Base-by-base conservation (phyloP, 2,888 invertebrate species). In the Antheraea assamensis region DNA sequence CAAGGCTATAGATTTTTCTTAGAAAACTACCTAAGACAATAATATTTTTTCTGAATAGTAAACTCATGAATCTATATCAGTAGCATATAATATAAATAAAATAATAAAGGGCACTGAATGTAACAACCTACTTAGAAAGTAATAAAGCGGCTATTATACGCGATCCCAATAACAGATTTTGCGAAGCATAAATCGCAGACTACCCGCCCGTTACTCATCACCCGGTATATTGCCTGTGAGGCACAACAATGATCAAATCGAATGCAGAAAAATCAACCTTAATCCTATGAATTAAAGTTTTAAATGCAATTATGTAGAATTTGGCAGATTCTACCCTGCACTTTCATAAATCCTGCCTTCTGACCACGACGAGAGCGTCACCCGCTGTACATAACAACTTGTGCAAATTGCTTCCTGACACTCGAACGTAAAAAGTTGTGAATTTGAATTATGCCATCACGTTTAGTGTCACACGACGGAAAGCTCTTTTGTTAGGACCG, bases 81-180 rank as follows among this genome's bases (percentile, higher is more conserved):
- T 68, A 35, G n/a, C 13, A 68, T n/a, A 68, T 35, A 21, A 68
- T 68, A 68, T 31, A n/a, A 55, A 42, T 58, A 31, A 58, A 70
- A 42, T 58, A 70, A 52, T 35, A 64, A 74, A 78, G 77, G 76
- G 77, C 76, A 76, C 76, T 78, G 77, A 77, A 81, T 78, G 79
- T 75, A 77, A 77, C 77, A 75, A 78, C 78, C 81, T 79, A 80
- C 81, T 82, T 80, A 80, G 76, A 80, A 79, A 75, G 75, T 81
- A 81, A 83, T 78, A 81, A 81, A 83, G 79, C 77, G 75, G 80
- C 83, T 84, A 83, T 83, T 83, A 85, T 81, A 74, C 77, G 77
- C 76, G 78, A 79, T 81, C 79, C 83, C 83, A 86, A 88, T 87
- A 87, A 85, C 87, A 87, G 87, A 86, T 87, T 87, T 85, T 75